Evolutionary conservation across 2,888 invertebrate genomes (phyloP).

Genomic region (Drosophila recens): DNA sequence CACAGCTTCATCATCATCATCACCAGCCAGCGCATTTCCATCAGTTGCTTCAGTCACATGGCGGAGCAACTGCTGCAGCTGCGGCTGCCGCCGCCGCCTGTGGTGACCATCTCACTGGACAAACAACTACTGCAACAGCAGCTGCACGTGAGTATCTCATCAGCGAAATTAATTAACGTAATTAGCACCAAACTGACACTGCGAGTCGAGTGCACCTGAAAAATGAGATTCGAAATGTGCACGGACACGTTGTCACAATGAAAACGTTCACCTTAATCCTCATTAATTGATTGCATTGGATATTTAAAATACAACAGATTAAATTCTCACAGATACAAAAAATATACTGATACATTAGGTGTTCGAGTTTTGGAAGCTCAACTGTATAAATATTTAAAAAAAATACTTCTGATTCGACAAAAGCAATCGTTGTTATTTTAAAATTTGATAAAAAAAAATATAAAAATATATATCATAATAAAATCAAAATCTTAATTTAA

Average conservation of each 20-base stretch:
- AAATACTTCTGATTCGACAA: too few relatives aligned
- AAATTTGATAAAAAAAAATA: too few relatives aligned
- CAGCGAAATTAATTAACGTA: slow-evolving; percentile 24
- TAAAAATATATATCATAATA: too few relatives aligned
- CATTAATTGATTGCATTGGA: slow-evolving; percentile 34
- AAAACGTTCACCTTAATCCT: slow-evolving; percentile 16
- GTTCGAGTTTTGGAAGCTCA: too few relatives aligned
- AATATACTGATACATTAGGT: too few relatives aligned
- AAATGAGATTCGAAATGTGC: slow-evolving; percentile 1
- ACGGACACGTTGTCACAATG: slow-evolving; percentile 5
- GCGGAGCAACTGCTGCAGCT: slow-evolving; percentile 57
- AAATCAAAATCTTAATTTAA: too few relatives aligned
- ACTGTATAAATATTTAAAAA: too few relatives aligned
- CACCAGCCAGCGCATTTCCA: slow-evolving; percentile 72
- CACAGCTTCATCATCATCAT: slow-evolving; percentile 45
- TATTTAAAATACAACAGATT: background rate
- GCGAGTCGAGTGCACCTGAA: background rate
- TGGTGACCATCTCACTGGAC: slow-evolving; percentile 71
- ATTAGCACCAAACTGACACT: slow-evolving; percentile 25
- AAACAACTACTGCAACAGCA: slow-evolving; percentile 66
- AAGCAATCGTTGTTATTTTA: too few relatives aligned
- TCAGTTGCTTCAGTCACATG: slow-evolving; percentile 72
- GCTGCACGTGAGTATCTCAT: slow-evolving; percentile 67
- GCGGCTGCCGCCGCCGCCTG: slow-evolving; percentile 55
- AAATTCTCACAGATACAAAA: background rate